Base-by-base conservation (phyloP, 2,888 invertebrate species). In the Yponomeuta plumbellus region DNA sequence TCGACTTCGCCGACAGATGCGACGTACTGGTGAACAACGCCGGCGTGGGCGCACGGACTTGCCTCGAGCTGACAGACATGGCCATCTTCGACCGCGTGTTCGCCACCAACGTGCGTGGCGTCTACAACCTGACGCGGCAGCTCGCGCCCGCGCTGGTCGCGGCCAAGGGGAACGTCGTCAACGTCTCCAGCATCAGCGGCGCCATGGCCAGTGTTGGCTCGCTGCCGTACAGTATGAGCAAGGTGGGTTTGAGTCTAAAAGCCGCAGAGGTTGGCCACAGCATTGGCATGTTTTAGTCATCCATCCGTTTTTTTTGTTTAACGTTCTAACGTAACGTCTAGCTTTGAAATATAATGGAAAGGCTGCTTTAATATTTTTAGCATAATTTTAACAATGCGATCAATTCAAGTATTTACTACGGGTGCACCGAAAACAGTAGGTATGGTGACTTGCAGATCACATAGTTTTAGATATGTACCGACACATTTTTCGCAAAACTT, bases 191-290 rank as follows among this genome's bases (percentile, higher is more conserved):
- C 75, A 93, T 95, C 13, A 92, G 66, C 11, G 68, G 67, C 0
- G 86, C 96, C 26, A 91, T 97, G 77, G 93, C 97, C 70, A 97
- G 97, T 78, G 93, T 96, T 5, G 94, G 94, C 17, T 94, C 97
- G 2, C 81, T 97, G 67, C 94, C 96, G 0, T 98, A 98, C 79
- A 94, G 94, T 72, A 94, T 98, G 88, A 96, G 96, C 2, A 98
- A 98, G 87, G 92, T 61, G 17, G 17, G 44, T 52, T 8, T 17
- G 11, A n/a, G n/a, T n/a, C n/a, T n/a, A n/a, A n/a, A n/a, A n/a
- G n/a, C n/a, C n/a, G n/a, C n/a, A 26, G 4, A 26, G 26, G 26
- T 26, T 26, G 26, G 26, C 26, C 26, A n/a, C n/a, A n/a, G n/a
- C n/a, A n/a, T n/a, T n/a, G n/a, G n/a, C n/a, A n/a, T n/a, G n/a